Base-by-base conservation (phyloP, 37 sponge, comb jelly and placozoan genomes). In the Amphimedon queenslandica region DNA sequence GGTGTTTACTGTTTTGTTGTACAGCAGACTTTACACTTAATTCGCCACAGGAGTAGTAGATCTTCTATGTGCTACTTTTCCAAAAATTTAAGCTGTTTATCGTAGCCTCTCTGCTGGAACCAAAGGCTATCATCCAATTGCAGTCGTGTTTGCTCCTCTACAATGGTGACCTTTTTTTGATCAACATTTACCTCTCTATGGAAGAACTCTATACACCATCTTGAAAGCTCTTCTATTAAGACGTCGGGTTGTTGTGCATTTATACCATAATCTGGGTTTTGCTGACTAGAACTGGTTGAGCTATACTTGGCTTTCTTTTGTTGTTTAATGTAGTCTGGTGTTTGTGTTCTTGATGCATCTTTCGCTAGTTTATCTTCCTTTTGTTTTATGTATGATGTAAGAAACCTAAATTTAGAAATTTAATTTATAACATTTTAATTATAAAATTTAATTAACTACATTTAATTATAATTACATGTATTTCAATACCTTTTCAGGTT, bases 31-130 rank as follows among this genome's bases (percentile, higher is more conserved):
- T 25, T 64, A 64, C 4, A 76, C 66, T 10, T 30, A 0, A 29
- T 76, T 69, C 0, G 71, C 63, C 32, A 70, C 71, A 33, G 71
- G 80, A 4, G 80, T 69, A 0, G 71, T 56, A 2, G 57, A 6
- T 58, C 70, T 70, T 35, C 64, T 58, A 2, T 57, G 35, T 8
- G 71, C 71, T 4, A 79, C 33, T 5, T 1, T 30, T 1, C 71
- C 71, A 58, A 79, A 69, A 33, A 36, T 58, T 37, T 70, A 69
- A 4, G 80, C 70, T 28, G 80, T 79, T 11, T 70, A 29, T 8
- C 71, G 25, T 0, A 40, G 2, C 2, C 4, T 30, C 77, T 37
- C 32, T 23, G 43, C 3, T 61, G 42, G 47, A 47, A 36, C 80
- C 71, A 69, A 1, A 40, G 21, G 16, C 6, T n/a, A 21, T 31